Conservation (phyloP, 2,797 vertebrate species). For the Eospalax fontanierii region DNA sequence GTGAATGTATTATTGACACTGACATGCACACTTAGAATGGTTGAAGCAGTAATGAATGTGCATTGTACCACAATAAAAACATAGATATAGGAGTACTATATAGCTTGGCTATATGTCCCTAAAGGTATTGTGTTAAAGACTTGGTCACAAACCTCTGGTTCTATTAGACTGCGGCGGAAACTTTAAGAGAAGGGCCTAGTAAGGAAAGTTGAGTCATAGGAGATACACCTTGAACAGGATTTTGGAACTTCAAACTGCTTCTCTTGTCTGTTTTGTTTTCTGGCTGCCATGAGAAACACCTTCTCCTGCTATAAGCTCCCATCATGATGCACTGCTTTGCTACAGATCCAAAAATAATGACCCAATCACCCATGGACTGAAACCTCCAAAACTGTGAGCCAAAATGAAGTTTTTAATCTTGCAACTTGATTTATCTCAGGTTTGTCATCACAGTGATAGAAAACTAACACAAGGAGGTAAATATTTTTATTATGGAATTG, state of each 20-base stretch:
- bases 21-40: neutral
- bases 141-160: neutral
- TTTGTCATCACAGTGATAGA: neutral
- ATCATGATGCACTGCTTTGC: neutral
- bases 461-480: neutral
- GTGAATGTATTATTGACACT: neutral
- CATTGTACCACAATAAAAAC: slow-evolving; percentile 31
- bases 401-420: neutral
- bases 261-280: neutral
- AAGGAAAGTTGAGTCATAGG: neutral
- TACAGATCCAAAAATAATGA: neutral
- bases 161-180: neutral
- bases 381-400: neutral
- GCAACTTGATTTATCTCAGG: neutral
- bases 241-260: neutral
- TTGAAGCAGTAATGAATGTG: neutral
- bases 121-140: neutral
- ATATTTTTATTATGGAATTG: neutral
- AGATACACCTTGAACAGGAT: neutral
- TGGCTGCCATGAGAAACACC: neutral
- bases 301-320: too few relatives aligned
- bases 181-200: neutral
- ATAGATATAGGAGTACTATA: neutral
- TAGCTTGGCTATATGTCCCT: neutral
- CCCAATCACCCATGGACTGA: neutral